Base-by-base conservation (phyloP, 1,140 invertebrate genomes). In the Trinorchestia longiramus region DNA sequence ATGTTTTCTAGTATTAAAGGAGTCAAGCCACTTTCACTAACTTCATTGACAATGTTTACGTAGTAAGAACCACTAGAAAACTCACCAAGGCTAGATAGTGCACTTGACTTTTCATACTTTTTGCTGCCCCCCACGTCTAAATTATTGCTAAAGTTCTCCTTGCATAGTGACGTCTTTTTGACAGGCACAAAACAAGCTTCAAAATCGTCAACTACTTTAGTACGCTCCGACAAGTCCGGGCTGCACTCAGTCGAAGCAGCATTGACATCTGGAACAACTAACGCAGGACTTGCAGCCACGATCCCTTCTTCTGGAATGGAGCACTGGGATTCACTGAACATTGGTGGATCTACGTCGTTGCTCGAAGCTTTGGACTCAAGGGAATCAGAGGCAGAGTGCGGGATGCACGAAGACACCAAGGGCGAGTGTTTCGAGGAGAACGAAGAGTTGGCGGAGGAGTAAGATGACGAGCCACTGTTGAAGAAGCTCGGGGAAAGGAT, bases 291-390 rank as follows among this genome's bases (percentile, higher is more conserved):
- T 3, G 62, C 62, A 77, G 62, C 11, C 11, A 77, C 28, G 62
- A 77, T 36, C 28, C 28, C 62, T 6, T 53, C 47, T 19, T 53
- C 47, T 53, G 47, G 47, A 77, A 11, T 36, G 62, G 62, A 11
- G 36, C 62, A 77, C 62, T 11, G 62, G 62, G 62, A 77, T 11
- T 28, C 62, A 11, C 62, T 36, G 62, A 11, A 77, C 28, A 1
- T 1, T 77, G 11, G 62, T 28, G 62, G 62, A 28, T 77, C 62
- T 36, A 28, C 28, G 62, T 77, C 62, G 62, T 36, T 43, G 88
- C 62, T 95, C 23, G 88, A 90, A 47, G 95, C 43, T 87, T 95
- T 88, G 43, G 95, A 90, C 95, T 87, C 43, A 40, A 90, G 62
- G 40, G 95, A 77, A 43, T 87, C 43, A 11, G 47, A 19, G 62